phyloP scores from a whole-genome alignment of 1,140 invertebrate genomes.

The Drosophila fuyamai region DNA sequence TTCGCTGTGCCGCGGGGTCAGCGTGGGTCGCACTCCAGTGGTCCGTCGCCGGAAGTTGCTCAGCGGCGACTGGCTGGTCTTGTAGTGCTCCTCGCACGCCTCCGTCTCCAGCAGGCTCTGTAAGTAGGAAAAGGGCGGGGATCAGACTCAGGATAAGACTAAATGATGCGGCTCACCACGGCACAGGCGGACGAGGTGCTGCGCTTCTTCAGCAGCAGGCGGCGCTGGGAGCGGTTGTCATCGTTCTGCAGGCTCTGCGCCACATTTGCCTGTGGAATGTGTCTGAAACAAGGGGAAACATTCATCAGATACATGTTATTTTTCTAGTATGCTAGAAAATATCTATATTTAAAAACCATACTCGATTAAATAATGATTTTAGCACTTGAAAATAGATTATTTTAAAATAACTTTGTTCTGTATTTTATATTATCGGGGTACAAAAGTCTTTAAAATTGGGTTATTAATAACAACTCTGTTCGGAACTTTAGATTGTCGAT shows the following conservation, averaged over 20 bases:
- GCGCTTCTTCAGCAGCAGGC: slow-evolving; percentile 93
- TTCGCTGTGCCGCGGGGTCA: slow-evolving; percentile 93
- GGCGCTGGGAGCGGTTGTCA: slow-evolving; percentile 90
- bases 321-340: too few species aligned
- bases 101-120: slow-evolving; percentile 93
- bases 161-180: slow-evolving; percentile 87
- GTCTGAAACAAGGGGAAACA: slow-evolving; percentile 85
- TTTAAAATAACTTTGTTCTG: too few species aligned
- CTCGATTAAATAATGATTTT: too few species aligned
- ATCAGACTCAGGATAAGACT: slow-evolving; percentile 28
- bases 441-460: too few species aligned
- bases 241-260: slow-evolving; percentile 66
- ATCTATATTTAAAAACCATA: too few species aligned
- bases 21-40: slow-evolving; percentile 86
- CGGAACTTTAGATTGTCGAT: too few species aligned
- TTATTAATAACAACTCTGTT: too few species aligned
- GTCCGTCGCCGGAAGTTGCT: slow-evolving; percentile 90
- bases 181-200: slow-evolving; percentile 94
- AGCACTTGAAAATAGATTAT: too few species aligned
- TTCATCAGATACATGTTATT: background rate
- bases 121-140: background rate
- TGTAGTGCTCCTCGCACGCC: slow-evolving; percentile 88
- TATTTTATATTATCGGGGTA: too few species aligned
- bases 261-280: slow-evolving; percentile 88
- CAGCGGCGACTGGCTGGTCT: slow-evolving; percentile 90